These are phyloP conservation scores for Piaya cayana DNA, from an alignment of 2,113 vertebrate genomes.

Conservation along the genomic window DNA sequence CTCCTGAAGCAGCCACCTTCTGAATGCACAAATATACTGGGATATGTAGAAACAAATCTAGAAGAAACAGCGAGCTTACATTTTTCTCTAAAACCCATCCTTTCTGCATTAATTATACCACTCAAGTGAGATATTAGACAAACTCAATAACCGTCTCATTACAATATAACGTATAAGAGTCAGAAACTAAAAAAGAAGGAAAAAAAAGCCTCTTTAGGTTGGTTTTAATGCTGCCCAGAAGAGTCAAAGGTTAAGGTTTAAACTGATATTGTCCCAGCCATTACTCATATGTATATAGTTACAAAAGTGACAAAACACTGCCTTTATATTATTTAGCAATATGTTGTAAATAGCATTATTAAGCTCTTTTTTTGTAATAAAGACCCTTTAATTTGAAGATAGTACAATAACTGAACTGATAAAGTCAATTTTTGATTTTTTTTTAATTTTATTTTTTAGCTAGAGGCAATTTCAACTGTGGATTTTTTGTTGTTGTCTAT, in stretches of 20 bases:
- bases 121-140: neutral
- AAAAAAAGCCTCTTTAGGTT: conserved; percentile 42
- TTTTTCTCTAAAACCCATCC: conserved; percentile 46
- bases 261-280: conserved; percentile 77
- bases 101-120: conserved; percentile 56
- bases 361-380: conserved; percentile 93
- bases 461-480: conserved; percentile 89
- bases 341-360: conserved; percentile 97
- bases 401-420: conserved; percentile 85
- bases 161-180: conserved; percentile 39
- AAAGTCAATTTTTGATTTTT: conserved; percentile 84
- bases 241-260: conserved; percentile 76
- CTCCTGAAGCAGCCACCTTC: conserved; percentile 58
- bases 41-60: conserved; percentile 47
- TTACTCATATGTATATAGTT: conserved; percentile 87
- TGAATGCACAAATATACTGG: conserved; percentile 45
- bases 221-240: conserved; percentile 71
- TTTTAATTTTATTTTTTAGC: conserved; percentile 82
- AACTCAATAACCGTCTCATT: conserved; percentile 40
- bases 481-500: conserved; percentile 89
- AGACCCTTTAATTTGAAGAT: conserved; percentile 89
- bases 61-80: conserved; percentile 38
- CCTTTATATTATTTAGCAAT: conserved; percentile 99
- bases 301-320: conserved; percentile 91
- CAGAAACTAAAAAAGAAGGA: neutral